Evolutionary conservation across 1,140 invertebrate genomes (phyloP), one percentile per base, ranked within the genome.

Genomic region (Centruroides sculpturatus): DNA sequence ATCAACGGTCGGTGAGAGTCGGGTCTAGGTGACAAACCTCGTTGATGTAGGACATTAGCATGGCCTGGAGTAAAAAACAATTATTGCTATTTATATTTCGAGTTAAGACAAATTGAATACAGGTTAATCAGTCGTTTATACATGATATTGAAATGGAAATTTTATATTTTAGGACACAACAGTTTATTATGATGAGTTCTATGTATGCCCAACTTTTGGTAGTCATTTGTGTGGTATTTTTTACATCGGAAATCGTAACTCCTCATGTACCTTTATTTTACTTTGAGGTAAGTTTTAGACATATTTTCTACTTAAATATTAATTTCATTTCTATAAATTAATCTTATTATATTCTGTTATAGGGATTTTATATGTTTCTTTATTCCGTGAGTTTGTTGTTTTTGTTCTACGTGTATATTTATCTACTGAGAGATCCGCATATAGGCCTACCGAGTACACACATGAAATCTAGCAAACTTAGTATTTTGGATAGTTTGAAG

Each of bases 311-410:
- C 5, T 57, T 59, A 13, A n/a, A n/a, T n/a, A n/a, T n/a, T n/a
- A n/a, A n/a, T n/a, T n/a, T n/a, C n/a, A n/a, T n/a, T n/a, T n/a
- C n/a, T n/a, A n/a, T n/a, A n/a, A n/a, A n/a, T n/a, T 56, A n/a
- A 11, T 34, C 4, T 23, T 61, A 59, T 46, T 59, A 9, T 8
- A 5, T 60, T 5, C 12, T 36, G 7, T 59, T 54, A 3, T 57
- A 98, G 83, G 89, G 87, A 61, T 96, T 97, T 79, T 98, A 96
- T 79, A 91, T 94, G 53, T 98, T 95, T 76, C 81, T 98, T 53
- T 98, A 97, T 76, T 86, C 88, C 66, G 83, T 86, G 75, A 95
- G 91, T 76, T 92, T 98, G 71, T 76, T 95, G 63, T 98, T 97
- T 79, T 82, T 98, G 67, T 78, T 95, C 66, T 98, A 97, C 77